Conservation (phyloP, 2,797 vertebrate species). For the Smutsia temminckii region DNA sequence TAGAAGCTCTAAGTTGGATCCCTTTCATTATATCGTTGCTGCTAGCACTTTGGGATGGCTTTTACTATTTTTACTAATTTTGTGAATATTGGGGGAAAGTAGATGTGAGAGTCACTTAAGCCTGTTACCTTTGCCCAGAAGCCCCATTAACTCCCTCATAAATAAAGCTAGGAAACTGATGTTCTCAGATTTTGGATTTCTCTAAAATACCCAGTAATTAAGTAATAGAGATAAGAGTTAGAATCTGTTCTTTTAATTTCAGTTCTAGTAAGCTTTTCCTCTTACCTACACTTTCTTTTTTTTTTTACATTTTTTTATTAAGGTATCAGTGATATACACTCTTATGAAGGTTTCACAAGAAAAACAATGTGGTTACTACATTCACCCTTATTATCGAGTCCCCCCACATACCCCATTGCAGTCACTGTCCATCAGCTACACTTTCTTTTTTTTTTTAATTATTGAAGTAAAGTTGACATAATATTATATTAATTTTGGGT, state of each 20-base stretch:
- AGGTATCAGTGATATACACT: too few relatives aligned
- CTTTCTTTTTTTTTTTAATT: too few relatives aligned
- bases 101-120: not conserved
- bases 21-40: conserved; percentile 4
- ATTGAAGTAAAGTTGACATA: too few relatives aligned
- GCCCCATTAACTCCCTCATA: not conserved
- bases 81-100: not conserved
- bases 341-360: too few relatives aligned
- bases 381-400: too few relatives aligned
- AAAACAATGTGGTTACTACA: too few relatives aligned
- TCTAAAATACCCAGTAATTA: conserved; percentile 27
- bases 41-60: not conserved
- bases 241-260: not conserved
- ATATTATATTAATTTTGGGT: too few relatives aligned
- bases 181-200: not conserved
- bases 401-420: too few relatives aligned
- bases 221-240: not conserved
- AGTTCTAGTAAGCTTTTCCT: not conserved
- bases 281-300: not conserved
- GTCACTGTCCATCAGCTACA: too few relatives aligned
- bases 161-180: not conserved
- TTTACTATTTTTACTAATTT: conserved; percentile 27
- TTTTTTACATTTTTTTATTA: not conserved
- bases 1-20: not conserved
- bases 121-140: not conserved